A percentile compares a stretch with the other conserved stretches of the same genome.
Conservation (phyloP, 2,888 invertebrate species). For the Dynastes grantii region DNA sequence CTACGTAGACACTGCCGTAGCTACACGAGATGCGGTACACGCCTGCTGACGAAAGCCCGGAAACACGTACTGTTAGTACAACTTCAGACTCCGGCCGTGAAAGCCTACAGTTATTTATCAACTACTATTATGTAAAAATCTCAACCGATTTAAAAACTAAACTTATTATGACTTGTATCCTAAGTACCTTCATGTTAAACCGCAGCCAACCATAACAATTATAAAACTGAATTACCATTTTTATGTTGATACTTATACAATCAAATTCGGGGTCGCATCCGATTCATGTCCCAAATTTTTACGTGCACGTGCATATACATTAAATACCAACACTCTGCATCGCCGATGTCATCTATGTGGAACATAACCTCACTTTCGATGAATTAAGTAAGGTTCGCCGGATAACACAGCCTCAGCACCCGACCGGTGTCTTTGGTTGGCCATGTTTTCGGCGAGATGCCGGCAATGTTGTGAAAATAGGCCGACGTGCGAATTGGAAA, state of each 20-base stretch:
- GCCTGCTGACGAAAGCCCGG: neutral
- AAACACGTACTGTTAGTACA: no score
- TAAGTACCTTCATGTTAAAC: no score
- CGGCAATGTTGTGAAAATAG: conserved; percentile 45
- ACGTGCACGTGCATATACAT: neutral
- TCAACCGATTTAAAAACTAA: no score
- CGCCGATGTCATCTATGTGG: conserved; percentile 33
- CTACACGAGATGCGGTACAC: no score
- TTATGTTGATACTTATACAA: neutral
- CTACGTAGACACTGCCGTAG: no score
- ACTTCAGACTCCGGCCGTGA: no score
- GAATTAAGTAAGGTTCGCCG: conserved; percentile 1
- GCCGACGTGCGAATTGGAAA: conserved; percentile 51
- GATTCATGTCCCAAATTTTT: conserved; percentile 4
- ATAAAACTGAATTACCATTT: neutral
- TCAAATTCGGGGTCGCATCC: neutral
- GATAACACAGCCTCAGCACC: conserved; percentile 8
- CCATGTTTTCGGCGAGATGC: conserved; percentile 14
- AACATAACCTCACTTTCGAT: conserved; percentile 23
- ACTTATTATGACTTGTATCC: no score
- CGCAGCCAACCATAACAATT: no score
- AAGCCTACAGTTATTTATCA: no score
- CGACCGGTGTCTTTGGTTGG: neutral
- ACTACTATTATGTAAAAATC: no score
- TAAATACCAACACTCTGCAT: neutral